Percentiles rank a stretch among this genome's conserved stretches.
Evolutionary conservation across 2,888 invertebrate species (phyloP).

Genomic region (Coelopa pilipes): DNA sequence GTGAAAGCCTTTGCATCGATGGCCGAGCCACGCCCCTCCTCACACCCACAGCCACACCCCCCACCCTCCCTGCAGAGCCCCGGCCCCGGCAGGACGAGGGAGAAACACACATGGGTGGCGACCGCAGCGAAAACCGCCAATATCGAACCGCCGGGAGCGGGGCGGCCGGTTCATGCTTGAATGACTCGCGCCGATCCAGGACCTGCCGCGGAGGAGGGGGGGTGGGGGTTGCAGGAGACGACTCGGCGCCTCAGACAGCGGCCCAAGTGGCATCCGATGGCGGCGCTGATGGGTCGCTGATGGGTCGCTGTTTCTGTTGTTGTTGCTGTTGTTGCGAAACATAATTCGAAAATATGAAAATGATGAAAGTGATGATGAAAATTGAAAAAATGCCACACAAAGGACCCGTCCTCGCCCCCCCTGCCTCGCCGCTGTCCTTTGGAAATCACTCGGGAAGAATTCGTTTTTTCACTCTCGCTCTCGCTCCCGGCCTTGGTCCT

Average conservation of each 20-base stretch:
- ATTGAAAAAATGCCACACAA: neutral
- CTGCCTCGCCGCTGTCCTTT: neutral
- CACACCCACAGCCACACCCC: too few species aligned
- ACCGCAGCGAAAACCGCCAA: slow-evolving; percentile 33
- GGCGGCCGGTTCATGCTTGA: slow-evolving; percentile 59
- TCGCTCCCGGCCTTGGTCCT: neutral
- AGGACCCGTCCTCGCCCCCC: neutral
- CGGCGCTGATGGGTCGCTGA: too few species aligned
- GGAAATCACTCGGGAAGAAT: neutral
- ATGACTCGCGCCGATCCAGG: slow-evolving; percentile 58
- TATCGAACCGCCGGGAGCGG: slow-evolving; percentile 15
- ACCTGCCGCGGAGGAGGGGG: slow-evolving; percentile 41
- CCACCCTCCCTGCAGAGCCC: too few species aligned
- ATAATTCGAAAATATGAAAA: slow-evolving; percentile 37
- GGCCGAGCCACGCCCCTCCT: neutral
- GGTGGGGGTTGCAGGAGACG: too few species aligned
- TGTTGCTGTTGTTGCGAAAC: neutral
- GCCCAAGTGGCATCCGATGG: slow-evolving; percentile 20
- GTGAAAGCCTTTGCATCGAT: slow-evolving; percentile 30
- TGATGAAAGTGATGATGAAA: too few species aligned
- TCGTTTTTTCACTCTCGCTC: neutral
- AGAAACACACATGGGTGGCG: slow-evolving; percentile 13
- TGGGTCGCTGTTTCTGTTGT: too few species aligned
- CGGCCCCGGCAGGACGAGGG: too few species aligned
- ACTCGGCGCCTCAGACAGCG: too few species aligned